Percentiles rank a stretch among this genome's conserved stretches.
Evolutionary conservation across 2,888 invertebrate genomes (phyloP).

Genomic region (Xestia c-nigrum): DNA sequence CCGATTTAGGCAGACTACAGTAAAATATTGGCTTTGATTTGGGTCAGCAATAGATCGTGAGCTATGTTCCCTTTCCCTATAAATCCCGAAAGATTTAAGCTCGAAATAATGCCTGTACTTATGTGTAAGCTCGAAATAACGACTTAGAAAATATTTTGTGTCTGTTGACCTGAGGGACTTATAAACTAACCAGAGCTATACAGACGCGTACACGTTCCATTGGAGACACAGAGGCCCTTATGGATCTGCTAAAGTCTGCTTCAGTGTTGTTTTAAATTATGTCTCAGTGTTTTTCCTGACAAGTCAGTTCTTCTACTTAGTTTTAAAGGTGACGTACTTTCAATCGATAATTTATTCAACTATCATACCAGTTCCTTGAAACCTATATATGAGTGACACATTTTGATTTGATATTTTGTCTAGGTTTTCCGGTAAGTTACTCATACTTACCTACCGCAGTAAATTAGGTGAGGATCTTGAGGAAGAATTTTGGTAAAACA

Average conservation of each 20-base stretch:
- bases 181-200: neutral
- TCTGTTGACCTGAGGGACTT: neutral
- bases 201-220: neutral
- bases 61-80: neutral
- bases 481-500: constrained; percentile 35
- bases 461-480: constrained; percentile 11
- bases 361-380: neutral
- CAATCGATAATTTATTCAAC: constrained; percentile 4
- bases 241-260: neutral
- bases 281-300: too few relatives aligned
- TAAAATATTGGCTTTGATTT: neutral
- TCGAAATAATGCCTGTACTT: neutral
- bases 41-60: constrained; percentile 17
- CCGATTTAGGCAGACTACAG: neutral
- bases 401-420: constrained; percentile 3
- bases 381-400: neutral
- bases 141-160: neutral
- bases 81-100: neutral
- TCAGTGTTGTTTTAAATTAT: neutral
- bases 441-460: neutral
- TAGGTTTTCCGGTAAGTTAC: constrained; percentile 20
- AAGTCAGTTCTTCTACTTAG: neutral
- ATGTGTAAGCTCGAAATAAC: neutral
- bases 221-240: neutral
- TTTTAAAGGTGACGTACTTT: neutral